A percentile compares a stretch with the other conserved stretches of the same genome.
Conservation (phyloP, 2,888 invertebrate species). For the Callinectes sapidus region DNA sequence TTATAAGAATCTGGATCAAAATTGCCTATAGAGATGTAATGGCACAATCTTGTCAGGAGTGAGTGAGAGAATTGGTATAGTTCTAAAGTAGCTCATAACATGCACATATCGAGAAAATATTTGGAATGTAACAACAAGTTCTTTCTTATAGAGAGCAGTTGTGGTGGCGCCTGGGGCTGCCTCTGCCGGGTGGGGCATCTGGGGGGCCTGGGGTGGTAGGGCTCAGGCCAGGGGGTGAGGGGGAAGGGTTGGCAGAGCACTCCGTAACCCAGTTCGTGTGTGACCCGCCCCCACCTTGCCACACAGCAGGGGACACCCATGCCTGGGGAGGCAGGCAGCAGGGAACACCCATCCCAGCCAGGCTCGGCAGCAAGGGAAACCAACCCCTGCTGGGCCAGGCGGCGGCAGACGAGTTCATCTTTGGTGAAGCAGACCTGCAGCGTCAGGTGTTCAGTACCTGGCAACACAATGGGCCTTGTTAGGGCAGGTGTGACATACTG, state of each 20-base stretch:
- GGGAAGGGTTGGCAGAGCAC: not conserved
- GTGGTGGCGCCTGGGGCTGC: conserved; percentile 14
- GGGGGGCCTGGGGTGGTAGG: not conserved
- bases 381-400: conserved; percentile 20
- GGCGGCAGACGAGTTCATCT: not conserved
- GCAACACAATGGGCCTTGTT: not conserved
- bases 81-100: conserved; percentile 62
- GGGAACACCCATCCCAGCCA: not conserved
- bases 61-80: conserved; percentile 60
- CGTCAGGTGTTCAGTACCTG: conserved; percentile 29
- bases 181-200: not conserved
- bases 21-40: conserved; percentile 57
- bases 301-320: conserved; percentile 1
- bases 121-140: conserved; percentile 69
- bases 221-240: not conserved
- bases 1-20: conserved; percentile 61
- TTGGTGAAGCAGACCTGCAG: conserved; percentile 2
- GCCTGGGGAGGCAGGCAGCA: not conserved
- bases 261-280: not conserved
- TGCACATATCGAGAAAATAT: conserved; percentile 67
- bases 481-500: not conserved
- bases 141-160: conserved; percentile 62
- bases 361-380: conserved; percentile 8
- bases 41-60: conserved; percentile 67
- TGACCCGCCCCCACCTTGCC: not conserved